Conservation (phyloP, 2,797 vertebrate genomes). For the Thunnus albacares region DNA sequence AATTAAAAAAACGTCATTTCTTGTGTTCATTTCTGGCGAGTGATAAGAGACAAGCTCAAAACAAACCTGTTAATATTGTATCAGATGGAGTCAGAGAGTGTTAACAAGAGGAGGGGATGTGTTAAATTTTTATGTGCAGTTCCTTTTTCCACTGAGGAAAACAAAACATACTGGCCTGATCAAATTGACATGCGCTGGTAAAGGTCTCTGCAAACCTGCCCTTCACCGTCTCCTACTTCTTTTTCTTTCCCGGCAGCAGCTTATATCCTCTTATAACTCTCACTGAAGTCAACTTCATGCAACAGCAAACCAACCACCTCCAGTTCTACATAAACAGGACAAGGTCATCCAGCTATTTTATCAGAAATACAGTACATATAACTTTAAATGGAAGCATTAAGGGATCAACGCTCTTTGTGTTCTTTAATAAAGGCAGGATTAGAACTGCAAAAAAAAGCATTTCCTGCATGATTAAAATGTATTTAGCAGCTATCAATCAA, state of each 20-base stretch:
- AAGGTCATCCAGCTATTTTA: slow-evolving; percentile 59
- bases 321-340: slow-evolving; percentile 41
- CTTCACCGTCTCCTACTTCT: slow-evolving; percentile 11
- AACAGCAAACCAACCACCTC: slow-evolving; percentile 49
- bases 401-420: slow-evolving; percentile 20
- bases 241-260: slow-evolving; percentile 30
- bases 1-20: not conserved
- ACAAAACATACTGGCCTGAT: slow-evolving; percentile 63
- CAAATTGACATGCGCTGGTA: slow-evolving; percentile 62
- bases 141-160: slow-evolving; percentile 64
- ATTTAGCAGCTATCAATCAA: slow-evolving; percentile 28
- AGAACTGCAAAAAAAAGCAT: slow-evolving; percentile 8
- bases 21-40: slow-evolving; percentile 22
- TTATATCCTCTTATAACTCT: slow-evolving; percentile 51
- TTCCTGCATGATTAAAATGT: slow-evolving; percentile 17
- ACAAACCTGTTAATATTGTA: slow-evolving; percentile 70
- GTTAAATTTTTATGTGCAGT: slow-evolving; percentile 74
- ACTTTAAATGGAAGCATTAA: slow-evolving; percentile 21
- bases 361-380: slow-evolving; percentile 34
- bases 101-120: slow-evolving; percentile 65
- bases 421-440: slow-evolving; percentile 33
- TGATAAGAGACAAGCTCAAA: slow-evolving; percentile 59
- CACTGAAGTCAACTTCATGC: slow-evolving; percentile 46
- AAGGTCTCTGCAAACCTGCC: slow-evolving; percentile 55
- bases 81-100: slow-evolving; percentile 60